Base-by-base conservation (phyloP, 2,113 vertebrate species). In the Epinephelus fuscoguttatus region DNA sequence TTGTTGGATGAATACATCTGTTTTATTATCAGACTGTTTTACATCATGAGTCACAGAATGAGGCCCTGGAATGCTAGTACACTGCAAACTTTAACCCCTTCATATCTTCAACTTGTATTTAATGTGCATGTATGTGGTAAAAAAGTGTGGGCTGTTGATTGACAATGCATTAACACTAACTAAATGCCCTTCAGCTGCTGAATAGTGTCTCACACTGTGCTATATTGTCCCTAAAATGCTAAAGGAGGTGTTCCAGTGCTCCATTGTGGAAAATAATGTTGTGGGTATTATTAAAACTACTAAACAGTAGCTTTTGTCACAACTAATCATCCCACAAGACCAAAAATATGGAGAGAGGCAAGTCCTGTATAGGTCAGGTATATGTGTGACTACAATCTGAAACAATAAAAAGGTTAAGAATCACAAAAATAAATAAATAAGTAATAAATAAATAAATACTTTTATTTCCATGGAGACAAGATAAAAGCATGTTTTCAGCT, bases 331-430 rank as follows among this genome's bases (percentile, higher is more conserved):
- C 40, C 49, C 56, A 68, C 21, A 30, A n/a, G 30, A 68, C 40
- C 18, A 8, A 45, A 6, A 30, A 21, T 30, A 4, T 18, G 12
- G 19, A 78, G n/a, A 1, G 15, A 19, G 33, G 19, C 47, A 17
- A 9, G 74, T 75, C 12, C 57, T 74, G 47, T 30, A 18, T 15
- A 21, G 25, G 57, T 62, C 33, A 59, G 53, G 49, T 66, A 77
- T 13, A 8, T 14, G 12, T 63, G 74, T 84, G 64, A 53, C 45
- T 49, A 52, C 15, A 67, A 55, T 75, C 37, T 27, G 53, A 84
- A 78, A 66, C 56, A 70, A 71, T 25, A 57, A 76, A 69, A 56
- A 83, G 33, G n/a, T 84, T 37, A 27, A 27, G 27, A 27, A 80
- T 72, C 72, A 81, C n/a, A 8, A 79, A 79, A 64, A 55, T 25